Conservation (phyloP, 2,113 vertebrate species). For the Natator depressus region DNA sequence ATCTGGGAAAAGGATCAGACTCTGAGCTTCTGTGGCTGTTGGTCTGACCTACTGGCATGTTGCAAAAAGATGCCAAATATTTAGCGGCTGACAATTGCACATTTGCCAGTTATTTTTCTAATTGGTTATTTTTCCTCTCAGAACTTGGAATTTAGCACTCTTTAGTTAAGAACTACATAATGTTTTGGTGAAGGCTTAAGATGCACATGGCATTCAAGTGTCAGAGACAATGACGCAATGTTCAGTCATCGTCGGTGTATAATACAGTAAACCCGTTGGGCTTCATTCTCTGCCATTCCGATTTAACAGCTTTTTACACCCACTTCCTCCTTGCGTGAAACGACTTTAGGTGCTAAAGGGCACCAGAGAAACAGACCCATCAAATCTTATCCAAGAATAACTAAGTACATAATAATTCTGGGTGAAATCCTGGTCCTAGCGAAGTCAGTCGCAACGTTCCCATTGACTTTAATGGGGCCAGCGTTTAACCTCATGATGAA, state of each 20-base stretch:
- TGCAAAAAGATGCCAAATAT: not conserved
- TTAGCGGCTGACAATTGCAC: not conserved
- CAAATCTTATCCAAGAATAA: not conserved
- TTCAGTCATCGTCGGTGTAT: rapidly evolving
- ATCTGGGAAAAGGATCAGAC: not conserved
- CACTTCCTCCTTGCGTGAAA: not conserved
- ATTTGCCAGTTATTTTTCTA: not conserved
- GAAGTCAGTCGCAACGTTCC: not conserved
- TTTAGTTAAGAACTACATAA: rapidly evolving
- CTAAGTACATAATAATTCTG: not conserved
- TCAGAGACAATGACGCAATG: rapidly evolving
- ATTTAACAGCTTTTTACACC: not conserved
- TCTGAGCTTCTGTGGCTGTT: not conserved
- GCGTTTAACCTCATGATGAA: not conserved
- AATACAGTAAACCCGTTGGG: not conserved
- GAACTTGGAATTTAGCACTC: not conserved
- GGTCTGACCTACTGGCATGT: rapidly evolving
- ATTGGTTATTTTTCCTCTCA: not conserved
- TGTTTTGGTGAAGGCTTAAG: not conserved
- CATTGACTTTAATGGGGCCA: not conserved
- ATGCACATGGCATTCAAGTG: not conserved
- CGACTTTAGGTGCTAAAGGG: not conserved
- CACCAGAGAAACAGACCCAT: not conserved
- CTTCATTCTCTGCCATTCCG: not conserved
- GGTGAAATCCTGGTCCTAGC: not conserved